phyloP scores from a whole-genome alignment of 2,888 invertebrate species.

The Callyntrura sp. region DNA sequence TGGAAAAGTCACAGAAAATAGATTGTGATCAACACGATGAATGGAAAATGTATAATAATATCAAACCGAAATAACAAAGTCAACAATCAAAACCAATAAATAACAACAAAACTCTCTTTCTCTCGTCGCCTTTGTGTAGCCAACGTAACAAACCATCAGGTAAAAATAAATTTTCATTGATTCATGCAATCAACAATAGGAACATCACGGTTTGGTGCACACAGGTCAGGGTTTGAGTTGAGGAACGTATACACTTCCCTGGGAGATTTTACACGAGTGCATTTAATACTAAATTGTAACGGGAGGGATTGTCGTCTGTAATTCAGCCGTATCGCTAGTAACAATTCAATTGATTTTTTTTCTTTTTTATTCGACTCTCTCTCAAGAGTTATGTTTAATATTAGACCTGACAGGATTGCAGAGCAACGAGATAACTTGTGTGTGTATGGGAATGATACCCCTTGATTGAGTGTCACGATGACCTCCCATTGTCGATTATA shows the following conservation, averaged over 20 bases:
- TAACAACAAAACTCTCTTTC: slow-evolving; percentile 29
- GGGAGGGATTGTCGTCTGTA: not conserved
- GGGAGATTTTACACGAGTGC: not conserved
- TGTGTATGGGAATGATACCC: not conserved
- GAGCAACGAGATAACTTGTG: no score
- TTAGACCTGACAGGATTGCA: no score
- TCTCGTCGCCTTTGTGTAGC: not conserved
- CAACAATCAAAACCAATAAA: slow-evolving; percentile 64
- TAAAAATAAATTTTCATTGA: not conserved
- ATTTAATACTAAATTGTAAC: slow-evolving; percentile 17
- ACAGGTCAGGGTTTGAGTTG: slow-evolving; percentile 43
- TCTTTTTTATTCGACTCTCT: no score
- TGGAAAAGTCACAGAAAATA: slow-evolving; percentile 19
- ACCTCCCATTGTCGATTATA: slow-evolving; percentile 71
- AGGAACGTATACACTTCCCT: not conserved
- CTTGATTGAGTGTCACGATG: slow-evolving; percentile 74
- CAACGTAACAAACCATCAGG: not conserved
- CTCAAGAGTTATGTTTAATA: not conserved
- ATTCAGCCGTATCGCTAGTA: not conserved
- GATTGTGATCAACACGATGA: not conserved
- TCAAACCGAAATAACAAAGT: slow-evolving; percentile 47
- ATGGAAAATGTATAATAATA: not conserved
- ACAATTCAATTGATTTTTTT: slow-evolving; percentile 31
- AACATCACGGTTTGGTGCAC: slow-evolving; percentile 57
- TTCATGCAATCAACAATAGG: slow-evolving; percentile 27